Evolutionary conservation across 2,113 vertebrate genomes (phyloP).

Genomic region (Mesembrinibis cayennensis): DNA sequence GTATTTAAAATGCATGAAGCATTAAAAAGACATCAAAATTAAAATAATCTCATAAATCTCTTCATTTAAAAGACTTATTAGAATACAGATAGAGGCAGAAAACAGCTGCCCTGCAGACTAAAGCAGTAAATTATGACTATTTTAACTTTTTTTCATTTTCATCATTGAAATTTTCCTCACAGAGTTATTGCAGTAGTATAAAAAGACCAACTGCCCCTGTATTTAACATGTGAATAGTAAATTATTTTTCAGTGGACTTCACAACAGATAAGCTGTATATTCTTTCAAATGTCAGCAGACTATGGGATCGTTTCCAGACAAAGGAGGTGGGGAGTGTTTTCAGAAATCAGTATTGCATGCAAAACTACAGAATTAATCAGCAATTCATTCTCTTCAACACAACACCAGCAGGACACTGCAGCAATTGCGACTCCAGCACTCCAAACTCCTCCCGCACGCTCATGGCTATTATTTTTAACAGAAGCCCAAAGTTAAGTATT

Average conservation of each 20-base stretch:
- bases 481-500: not conserved
- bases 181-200: constrained; percentile 82
- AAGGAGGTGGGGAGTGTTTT: constrained; percentile 55
- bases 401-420: not conserved
- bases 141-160: constrained; percentile 88
- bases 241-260: constrained; percentile 84
- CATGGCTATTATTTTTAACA: not conserved
- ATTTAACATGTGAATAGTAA: constrained; percentile 84
- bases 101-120: constrained; percentile 75
- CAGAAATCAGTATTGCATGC: constrained; percentile 69
- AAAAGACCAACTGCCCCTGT: constrained; percentile 85
- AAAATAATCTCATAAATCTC: constrained; percentile 87
- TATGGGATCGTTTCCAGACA: constrained; percentile 41
- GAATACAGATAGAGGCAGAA: constrained; percentile 79
- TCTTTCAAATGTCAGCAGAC: constrained; percentile 70
- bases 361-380: constrained; percentile 69
- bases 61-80: constrained; percentile 82
- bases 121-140: constrained; percentile 84
- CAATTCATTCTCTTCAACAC: constrained; percentile 57
- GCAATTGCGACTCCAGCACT: constrained; percentile 14
- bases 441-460: not conserved
- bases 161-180: constrained; percentile 83
- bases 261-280: constrained; percentile 83
- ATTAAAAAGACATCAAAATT: constrained; percentile 87
- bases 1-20: constrained; percentile 85